Evolutionary conservation across 2,888 invertebrate genomes (phyloP), one percentile per base, ranked within the genome.

Genomic region (Ophion ventricosus): DNA sequence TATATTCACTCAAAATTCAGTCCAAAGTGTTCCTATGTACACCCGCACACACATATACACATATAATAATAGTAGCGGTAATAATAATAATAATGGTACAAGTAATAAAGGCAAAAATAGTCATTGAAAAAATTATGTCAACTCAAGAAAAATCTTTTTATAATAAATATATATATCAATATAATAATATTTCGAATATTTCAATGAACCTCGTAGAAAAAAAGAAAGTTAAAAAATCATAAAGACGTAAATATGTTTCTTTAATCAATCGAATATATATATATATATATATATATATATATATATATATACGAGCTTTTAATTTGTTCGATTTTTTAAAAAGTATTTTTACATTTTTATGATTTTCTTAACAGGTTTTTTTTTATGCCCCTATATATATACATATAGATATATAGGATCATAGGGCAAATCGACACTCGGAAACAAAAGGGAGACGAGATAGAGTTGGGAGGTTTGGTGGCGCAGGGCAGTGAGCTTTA

Each of bases 401-500:
- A 35, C 1, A 35, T 40, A 20, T 2, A 14, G 8, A 56, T 35
- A 10, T 61, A 54, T 25, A 59, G 77, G 77, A 63, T 72, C 79
- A 67, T 59, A 57, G 54, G 83, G 74, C 74, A 67, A 74, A 77
- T 78, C 54, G 66, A 66, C 54, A 61, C 56, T 74, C 69, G 35
- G 56, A 54, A 64, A 14, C 25, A 29, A 69, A 59, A 73, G 57
- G 70, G 76, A 57, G 63, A 63, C 57, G 64, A 56, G 8, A 74
- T 54, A 25, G 79, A 80, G 73, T 67, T 29, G 49, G 43, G 25
- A 67, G 73, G 73, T 56, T 74, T 49, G 73, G 66, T 67, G 73
- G 73, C 73, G 85, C 82, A 82, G 82, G 85, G 87, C 49, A 87
- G 88, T 87, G 88, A 90, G 90, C 88, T 92, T 91, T 91, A 90